Percentiles rank a stretch among this genome's conserved stretches.
These are phyloP conservation scores for Telenomus remus DNA, from an alignment of 1,140 invertebrate genomes.

Conservation along the genomic window DNA sequence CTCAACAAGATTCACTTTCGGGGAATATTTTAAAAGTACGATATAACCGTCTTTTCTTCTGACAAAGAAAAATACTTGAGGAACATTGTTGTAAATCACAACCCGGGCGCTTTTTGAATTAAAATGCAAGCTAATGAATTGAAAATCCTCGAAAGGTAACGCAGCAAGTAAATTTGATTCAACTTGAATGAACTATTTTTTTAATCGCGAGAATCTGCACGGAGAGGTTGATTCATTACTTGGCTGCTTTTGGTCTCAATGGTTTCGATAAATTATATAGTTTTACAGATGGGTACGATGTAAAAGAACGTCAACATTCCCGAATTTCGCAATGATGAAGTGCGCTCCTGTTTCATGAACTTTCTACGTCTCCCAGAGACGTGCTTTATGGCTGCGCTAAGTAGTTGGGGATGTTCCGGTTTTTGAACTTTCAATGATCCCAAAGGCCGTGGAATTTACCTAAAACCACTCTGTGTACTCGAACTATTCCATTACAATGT, in stretches of 20 bases:
- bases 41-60: not conserved
- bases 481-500: not conserved
- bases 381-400: slow-evolving; percentile 46
- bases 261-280: no score
- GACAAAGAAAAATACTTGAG: not conserved
- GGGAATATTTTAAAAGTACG: slow-evolving; percentile 18
- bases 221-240: not conserved
- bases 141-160: no score
- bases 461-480: slow-evolving; percentile 17
- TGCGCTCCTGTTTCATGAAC: slow-evolving; percentile 39
- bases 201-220: no score
- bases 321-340: slow-evolving; percentile 44
- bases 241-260: not conserved
- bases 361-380: slow-evolving; percentile 46
- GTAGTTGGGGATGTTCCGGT: slow-evolving; percentile 36
- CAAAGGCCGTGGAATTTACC: slow-evolving; percentile 30
- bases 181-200: no score
- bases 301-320: slow-evolving; percentile 44
- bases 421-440: slow-evolving; percentile 41
- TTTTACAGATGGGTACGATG: slow-evolving; percentile 1
- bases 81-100: not conserved
- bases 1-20: slow-evolving; percentile 32
- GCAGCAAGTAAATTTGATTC: no score
- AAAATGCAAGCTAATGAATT: no score
- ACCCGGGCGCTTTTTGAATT: no score